phyloP scores from a whole-genome alignment of 2,113 vertebrate genomes.

The Pseudonaja textilis region DNA sequence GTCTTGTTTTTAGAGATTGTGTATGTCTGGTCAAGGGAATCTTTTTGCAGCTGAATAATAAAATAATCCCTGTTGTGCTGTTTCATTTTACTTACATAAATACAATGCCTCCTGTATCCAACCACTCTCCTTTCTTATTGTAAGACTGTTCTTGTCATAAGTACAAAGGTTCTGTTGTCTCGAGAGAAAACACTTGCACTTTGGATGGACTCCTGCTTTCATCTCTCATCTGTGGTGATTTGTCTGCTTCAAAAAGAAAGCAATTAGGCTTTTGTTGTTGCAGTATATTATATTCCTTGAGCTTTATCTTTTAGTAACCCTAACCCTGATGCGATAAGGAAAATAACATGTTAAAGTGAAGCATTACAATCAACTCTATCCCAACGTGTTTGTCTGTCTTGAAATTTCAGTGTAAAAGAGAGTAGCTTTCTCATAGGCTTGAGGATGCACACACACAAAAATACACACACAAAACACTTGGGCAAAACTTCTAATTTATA shows the following conservation, averaged over 20 bases:
- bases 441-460: not conserved
- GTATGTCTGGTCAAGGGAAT: not conserved
- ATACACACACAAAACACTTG: not conserved
- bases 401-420: not conserved
- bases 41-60: not conserved
- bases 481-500: not conserved
- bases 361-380: not conserved
- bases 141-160: not conserved
- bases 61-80: not conserved
- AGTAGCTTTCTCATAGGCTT: not conserved
- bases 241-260: constrained; percentile 32
- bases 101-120: not conserved
- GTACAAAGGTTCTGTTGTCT: constrained; percentile 32
- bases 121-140: not conserved
- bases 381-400: not conserved
- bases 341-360: not conserved
- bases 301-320: not conserved
- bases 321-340: not conserved
- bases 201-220: constrained; percentile 39
- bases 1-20: not conserved
- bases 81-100: constrained; percentile 22
- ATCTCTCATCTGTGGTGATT: constrained; percentile 18
- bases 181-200: not conserved
- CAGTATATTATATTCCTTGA: not conserved
- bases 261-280: constrained; percentile 19